Conservation (phyloP, 2,113 vertebrate species). For the Python bivittatus region DNA sequence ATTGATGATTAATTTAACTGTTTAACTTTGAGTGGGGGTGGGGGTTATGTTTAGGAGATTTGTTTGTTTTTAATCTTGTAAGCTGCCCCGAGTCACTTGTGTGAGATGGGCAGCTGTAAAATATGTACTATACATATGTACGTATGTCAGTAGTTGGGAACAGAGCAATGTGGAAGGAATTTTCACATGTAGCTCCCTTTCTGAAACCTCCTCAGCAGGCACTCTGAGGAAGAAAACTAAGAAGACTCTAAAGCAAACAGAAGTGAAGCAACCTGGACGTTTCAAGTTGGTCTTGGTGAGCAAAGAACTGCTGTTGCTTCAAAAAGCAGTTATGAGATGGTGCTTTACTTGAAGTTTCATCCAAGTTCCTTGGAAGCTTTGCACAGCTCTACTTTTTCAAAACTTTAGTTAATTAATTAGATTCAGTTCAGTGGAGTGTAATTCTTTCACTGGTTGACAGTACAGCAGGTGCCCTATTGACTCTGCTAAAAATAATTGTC, state of each 20-base stretch:
- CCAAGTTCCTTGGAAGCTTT: neutral
- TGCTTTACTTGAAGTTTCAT: neutral
- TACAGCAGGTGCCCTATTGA: conserved; percentile 5
- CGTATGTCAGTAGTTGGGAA: neutral
- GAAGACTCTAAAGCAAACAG: neutral
- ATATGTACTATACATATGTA: neutral
- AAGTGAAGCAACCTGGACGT: neutral
- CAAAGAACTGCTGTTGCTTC: neutral
- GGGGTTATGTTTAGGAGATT: neutral
- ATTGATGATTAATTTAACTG: neutral
- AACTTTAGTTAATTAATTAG: neutral
- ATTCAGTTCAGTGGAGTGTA: neutral
- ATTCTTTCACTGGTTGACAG: conserved; percentile 7
- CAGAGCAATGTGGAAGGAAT: neutral
- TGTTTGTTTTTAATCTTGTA: neutral
- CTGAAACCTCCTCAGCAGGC: neutral
- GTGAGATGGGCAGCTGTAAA: neutral
- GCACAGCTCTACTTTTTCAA: neutral
- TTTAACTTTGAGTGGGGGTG: neutral
- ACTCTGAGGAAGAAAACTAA: neutral
- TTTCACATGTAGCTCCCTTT: neutral
- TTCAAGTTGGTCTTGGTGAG: neutral
- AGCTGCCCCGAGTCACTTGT: neutral
- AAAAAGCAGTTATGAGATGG: neutral
- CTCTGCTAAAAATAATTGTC: conserved; percentile 1